Base-by-base conservation (phyloP, 1,140 invertebrate species). In the Branchinecta lindahli region DNA sequence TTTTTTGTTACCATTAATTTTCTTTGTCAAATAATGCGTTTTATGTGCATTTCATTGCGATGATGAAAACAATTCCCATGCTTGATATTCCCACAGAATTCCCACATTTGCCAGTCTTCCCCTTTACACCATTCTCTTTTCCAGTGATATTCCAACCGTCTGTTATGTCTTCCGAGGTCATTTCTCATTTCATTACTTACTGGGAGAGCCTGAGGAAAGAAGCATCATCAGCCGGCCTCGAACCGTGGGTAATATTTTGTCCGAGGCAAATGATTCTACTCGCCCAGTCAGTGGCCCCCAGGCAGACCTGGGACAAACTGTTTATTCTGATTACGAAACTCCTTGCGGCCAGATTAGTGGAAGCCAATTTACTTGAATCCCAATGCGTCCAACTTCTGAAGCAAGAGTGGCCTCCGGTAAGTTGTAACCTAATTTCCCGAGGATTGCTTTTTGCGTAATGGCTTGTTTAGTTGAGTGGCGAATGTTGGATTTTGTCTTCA, bases 261-360 rank as follows among this genome's bases (percentile, higher is more conserved):
- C 52, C 52, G 12, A 61, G 18, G 52, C 52, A 61, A 61, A 61
- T 61, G 52, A 61, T 61, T 61, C 52, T 61, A 12, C 52, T 61
- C 52, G 52, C 52, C 18, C 52, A 61, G 18, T 61, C 52, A 12
- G 12, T 61, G 18, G 52, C 52, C 12, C 52, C 52, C 18, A 12
- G 52, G 18, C 52, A 61, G 18, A 61, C 52, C 12, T 61, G 52
- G 52, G 52, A 61, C 52, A 12, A 61, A 15, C 18, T 61, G 52
- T 15, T 12, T 61, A 61, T 15, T 61, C 6, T 61, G 12, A 20
- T 61, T 61, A 61, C 52, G 52, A 61, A 61, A 61, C 52, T 61
- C 52, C 52, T 61, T 61, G 52, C 12, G 12, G 52, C 18, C 4
- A 61, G 18, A 61, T 61, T 61, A 61, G 52, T 61, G 12, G 52